phyloP scores from a whole-genome alignment of 2,113 vertebrate genomes.

The Prinia subflava region DNA sequence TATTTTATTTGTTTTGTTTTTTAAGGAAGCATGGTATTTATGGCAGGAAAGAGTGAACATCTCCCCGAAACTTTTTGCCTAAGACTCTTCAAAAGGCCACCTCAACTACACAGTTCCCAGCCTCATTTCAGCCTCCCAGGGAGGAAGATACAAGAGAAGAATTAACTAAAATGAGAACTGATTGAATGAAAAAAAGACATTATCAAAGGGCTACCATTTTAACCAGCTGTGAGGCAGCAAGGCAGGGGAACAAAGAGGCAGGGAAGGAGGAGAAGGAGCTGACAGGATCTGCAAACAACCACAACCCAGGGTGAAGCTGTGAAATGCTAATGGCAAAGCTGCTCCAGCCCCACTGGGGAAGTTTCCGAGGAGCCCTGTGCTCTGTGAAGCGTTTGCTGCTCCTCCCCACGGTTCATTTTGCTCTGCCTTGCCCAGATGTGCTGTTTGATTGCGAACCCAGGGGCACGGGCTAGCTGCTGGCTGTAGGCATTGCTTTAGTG shows the following conservation, averaged over 20 bases:
- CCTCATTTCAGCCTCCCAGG: not conserved
- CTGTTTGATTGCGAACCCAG: not conserved
- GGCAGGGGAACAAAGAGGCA: conserved; percentile 18
- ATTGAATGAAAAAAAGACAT: not conserved
- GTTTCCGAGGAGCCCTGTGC: not conserved
- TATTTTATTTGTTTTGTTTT: not conserved
- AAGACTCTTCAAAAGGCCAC: not conserved
- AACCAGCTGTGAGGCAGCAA: not conserved
- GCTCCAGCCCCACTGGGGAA: not conserved
- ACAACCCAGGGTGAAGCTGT: not conserved
- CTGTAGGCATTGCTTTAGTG: not conserved
- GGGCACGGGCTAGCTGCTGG: not conserved
- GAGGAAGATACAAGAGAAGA: not conserved
- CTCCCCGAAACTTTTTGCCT: not conserved
- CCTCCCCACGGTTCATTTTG: not conserved
- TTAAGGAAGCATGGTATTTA: not conserved
- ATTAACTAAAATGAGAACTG: not conserved
- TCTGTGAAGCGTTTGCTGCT: not conserved
- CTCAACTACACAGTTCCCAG: not conserved
- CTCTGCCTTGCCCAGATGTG: not conserved
- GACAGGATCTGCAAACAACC: not conserved
- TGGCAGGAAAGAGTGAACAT: not conserved
- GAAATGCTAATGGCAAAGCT: not conserved
- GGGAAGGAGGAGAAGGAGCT: not conserved
- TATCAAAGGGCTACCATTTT: not conserved